Base-by-base conservation (phyloP, 2,797 vertebrate species). In the Spea hammondii region DNA sequence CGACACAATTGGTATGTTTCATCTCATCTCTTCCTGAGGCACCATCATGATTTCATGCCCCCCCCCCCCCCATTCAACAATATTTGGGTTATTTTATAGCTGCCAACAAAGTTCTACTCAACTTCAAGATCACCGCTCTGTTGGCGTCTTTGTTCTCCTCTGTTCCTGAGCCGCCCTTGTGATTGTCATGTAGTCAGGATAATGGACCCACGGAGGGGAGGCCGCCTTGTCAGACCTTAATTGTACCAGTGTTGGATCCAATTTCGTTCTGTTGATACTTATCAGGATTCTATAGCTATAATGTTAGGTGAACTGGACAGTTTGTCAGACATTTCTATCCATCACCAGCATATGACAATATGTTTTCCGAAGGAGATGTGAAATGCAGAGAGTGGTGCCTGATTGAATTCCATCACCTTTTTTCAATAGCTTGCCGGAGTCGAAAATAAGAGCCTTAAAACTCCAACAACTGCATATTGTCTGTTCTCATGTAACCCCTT, bases 341-440 rank as follows among this genome's bases (percentile, higher is more conserved):
- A 62, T 81, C 79, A 68, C 8, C 62, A 4, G 55, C 64, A 51
- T 81, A 72, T 81, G 74, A 81, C 79, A 72, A 72, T 80, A 65
- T 76, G 32, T 60, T 72, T 67, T 81, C 53, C 62, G 64, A 59
- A 64, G 66, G 45, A 8, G 69, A 53, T 72, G 79, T 80, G 74
- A 76, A 55, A 76, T 46, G 68, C 50, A 49, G 47, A 10, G 73
- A 62, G 47, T 44, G 46, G 54, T 47, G 69, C 54, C 69, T 81
- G 79, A 81, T 81, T 81, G 79, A 72, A 76, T 81, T 68, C 74
- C 79, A 81, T 81, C 74, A 81, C 79, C 74, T 81, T 77, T 32
- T 79, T 81, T 62, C 74, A 77, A 66, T 77, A 72, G 69, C 74
- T 72, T 44, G n/a, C 69, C 47, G 68, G 47, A 77, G 47, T 50